These are phyloP conservation scores for Myanophis thanlyinensis DNA, from an alignment of 2,113 vertebrate genomes.

Conservation along the genomic window DNA sequence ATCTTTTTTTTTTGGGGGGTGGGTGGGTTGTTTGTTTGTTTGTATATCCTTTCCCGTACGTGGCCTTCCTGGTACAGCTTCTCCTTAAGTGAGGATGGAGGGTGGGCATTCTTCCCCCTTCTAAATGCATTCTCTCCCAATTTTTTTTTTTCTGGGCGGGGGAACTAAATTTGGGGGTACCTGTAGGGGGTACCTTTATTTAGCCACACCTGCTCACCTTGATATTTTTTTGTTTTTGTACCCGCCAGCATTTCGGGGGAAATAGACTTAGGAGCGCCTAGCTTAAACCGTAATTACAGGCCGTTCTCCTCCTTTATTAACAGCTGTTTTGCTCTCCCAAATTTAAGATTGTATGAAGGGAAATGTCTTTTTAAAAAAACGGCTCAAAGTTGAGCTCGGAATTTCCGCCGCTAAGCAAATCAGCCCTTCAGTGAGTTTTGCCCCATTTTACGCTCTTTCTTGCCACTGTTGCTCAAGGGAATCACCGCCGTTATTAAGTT, in stretches of 20 bases:
- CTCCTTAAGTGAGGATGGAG: conserved; percentile 25
- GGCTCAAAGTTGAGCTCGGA: no score
- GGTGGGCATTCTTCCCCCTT: conserved; percentile 3
- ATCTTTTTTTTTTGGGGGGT: neutral
- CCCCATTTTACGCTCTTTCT: no score
- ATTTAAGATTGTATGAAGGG: neutral
- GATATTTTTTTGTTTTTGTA: neutral
- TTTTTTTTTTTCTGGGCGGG: neutral
- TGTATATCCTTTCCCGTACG: neutral
- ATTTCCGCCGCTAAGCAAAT: no score
- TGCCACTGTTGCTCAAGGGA: no score
- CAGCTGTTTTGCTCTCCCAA: neutral
- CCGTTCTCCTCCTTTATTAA: neutral
- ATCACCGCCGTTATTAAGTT: no score
- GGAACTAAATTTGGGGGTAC: neutral
- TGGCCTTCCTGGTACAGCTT: neutral
- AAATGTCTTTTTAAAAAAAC: rapidly evolving
- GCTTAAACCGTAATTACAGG: neutral
- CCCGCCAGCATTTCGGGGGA: neutral
- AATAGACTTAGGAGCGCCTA: no score
- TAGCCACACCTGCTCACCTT: neutral
- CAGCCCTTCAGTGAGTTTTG: no score
- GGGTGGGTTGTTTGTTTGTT: neutral
- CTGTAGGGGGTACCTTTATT: neutral
- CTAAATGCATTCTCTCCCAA: no score